A percentile compares a stretch with the other conserved stretches of the same genome.
phyloP scores from a whole-genome alignment of 2,888 invertebrate genomes.

The Argyresthia albistria region DNA sequence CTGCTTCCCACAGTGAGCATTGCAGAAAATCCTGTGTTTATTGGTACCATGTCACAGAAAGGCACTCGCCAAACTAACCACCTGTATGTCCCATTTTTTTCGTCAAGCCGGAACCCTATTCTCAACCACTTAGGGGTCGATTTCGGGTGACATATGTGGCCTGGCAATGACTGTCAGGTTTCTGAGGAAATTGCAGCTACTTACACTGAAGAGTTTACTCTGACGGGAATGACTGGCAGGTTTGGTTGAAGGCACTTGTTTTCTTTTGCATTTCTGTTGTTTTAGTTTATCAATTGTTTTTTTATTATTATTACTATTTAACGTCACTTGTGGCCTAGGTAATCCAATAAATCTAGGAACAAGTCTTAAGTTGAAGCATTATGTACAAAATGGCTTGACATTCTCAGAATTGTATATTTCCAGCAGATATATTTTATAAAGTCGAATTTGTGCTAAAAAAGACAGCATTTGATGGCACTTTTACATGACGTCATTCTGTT shows the following conservation, averaged over 20 bases:
- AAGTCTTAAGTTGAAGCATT: too few relatives aligned
- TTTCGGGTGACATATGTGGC: slow-evolving; percentile 60
- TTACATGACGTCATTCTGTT: too few relatives aligned
- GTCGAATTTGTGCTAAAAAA: too few relatives aligned
- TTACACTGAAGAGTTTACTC: slow-evolving; percentile 41
- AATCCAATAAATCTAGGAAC: too few relatives aligned
- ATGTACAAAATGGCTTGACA: too few relatives aligned
- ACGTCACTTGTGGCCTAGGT: too few relatives aligned
- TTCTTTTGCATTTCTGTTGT: slow-evolving; percentile 9
- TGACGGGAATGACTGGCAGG: slow-evolving; percentile 42
- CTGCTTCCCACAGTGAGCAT: too few relatives aligned
- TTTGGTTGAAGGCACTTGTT: slow-evolving; percentile 19
- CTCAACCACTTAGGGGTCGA: slow-evolving; percentile 28
- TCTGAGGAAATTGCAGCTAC: slow-evolving; percentile 58
- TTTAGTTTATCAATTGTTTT: too few relatives aligned
- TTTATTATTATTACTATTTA: too few relatives aligned
- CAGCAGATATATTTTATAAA: too few relatives aligned
- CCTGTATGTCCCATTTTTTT: slow-evolving; percentile 31
- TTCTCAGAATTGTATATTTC: too few relatives aligned
- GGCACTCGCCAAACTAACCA: not conserved
- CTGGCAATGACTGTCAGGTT: slow-evolving; percentile 47
- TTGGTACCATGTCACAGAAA: not conserved
- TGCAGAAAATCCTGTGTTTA: not conserved
- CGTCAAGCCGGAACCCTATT: slow-evolving; percentile 36
- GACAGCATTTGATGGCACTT: too few relatives aligned